phyloP scores from a whole-genome alignment of 2,113 vertebrate species.

The Ptilorrhoa leucosticta region DNA sequence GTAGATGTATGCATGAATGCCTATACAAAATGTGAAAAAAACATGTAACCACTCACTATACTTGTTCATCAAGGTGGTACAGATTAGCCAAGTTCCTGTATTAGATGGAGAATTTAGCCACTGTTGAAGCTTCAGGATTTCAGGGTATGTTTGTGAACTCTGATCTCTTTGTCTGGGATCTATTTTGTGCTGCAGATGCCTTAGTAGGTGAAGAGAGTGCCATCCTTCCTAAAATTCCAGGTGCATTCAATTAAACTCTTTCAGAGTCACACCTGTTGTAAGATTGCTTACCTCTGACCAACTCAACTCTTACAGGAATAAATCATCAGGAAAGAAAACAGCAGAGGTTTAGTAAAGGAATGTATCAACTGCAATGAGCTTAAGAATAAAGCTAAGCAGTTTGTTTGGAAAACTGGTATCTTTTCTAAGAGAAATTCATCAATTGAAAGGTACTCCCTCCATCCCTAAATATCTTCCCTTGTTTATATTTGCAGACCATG shows the following conservation, averaged over 20 bases:
- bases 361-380: neutral
- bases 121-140: neutral
- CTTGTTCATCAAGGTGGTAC: neutral
- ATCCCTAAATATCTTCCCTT: neutral
- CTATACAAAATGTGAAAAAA: neutral
- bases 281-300: neutral
- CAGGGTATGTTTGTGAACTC: neutral
- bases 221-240: neutral
- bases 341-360: neutral
- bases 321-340: neutral
- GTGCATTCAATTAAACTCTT: neutral
- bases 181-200: neutral
- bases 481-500: neutral
- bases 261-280: neutral
- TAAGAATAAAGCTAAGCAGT: neutral
- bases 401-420: neutral
- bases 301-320: neutral
- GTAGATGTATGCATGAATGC: too few species aligned
- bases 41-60: rapidly evolving
- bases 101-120: neutral
- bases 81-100: neutral
- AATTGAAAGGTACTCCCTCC: neutral
- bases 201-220: neutral
- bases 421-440: neutral
- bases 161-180: neutral